These are phyloP conservation scores for Sturnira hondurensis DNA, from an alignment of 2,113 vertebrate genomes.

Conservation along the genomic window DNA sequence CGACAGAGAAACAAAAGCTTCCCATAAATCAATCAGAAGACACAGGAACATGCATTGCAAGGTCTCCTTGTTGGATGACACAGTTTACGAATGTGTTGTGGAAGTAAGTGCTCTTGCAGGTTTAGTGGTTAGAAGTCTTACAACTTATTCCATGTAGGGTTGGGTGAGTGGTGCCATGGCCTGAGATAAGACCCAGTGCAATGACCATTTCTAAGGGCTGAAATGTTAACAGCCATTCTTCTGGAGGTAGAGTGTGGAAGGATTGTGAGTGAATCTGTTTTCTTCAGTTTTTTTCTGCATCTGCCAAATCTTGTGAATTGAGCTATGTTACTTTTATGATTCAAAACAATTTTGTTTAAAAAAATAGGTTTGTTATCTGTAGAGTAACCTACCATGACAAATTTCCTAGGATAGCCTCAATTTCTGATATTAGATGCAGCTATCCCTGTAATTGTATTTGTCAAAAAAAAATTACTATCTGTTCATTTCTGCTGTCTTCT, in stretches of 20 bases:
- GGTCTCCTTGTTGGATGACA: slow-evolving; percentile 92
- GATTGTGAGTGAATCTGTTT: slow-evolving; percentile 4
- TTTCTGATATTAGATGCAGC: neutral
- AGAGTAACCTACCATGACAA: neutral
- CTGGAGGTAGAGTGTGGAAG: neutral
- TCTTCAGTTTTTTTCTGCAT: neutral
- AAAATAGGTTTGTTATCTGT: neutral
- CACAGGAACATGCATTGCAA: slow-evolving; percentile 92
- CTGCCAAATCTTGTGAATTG: slow-evolving; percentile 28
- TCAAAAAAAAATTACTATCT: neutral
- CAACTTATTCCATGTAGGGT: neutral
- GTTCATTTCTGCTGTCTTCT: neutral
- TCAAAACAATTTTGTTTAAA: neutral
- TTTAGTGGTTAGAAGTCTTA: neutral
- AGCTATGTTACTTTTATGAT: slow-evolving; percentile 25
- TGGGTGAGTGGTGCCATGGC: neutral
- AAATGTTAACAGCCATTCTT: slow-evolving; percentile 18
- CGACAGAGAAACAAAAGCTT: slow-evolving; percentile 83
- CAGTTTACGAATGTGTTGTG: slow-evolving; percentile 90
- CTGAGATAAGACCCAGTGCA: neutral
- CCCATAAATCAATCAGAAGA: slow-evolving; percentile 82
- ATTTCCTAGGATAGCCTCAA: slow-evolving; percentile 10
- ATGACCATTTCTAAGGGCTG: neutral
- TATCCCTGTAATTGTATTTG: slow-evolving; percentile 12
- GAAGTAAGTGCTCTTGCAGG: slow-evolving; percentile 86